phyloP scores from a whole-genome alignment of 2,888 invertebrate species.

The Synanthedon formicaeformis region DNA sequence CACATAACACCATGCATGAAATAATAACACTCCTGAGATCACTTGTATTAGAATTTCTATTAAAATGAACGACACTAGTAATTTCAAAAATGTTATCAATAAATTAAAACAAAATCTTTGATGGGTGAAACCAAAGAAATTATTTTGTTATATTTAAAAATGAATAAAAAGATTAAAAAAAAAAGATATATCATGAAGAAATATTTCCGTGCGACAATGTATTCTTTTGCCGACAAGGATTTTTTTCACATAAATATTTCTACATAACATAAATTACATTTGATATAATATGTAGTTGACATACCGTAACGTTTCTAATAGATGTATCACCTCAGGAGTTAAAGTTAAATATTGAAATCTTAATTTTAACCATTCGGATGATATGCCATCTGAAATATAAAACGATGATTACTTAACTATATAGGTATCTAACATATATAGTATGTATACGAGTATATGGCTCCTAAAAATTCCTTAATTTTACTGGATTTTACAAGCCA shows the following conservation, averaged over 20 bases:
- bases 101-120: too few relatives aligned
- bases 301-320: constrained; percentile 76
- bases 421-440: not conserved
- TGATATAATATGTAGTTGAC: constrained; percentile 23
- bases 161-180: not conserved
- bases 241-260: constrained; percentile 42
- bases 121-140: too few relatives aligned
- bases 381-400: constrained; percentile 74
- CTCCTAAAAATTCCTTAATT: too few relatives aligned
- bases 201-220: constrained; percentile 25
- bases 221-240: not conserved
- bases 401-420: constrained; percentile 5
- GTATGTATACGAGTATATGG: not conserved
- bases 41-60: too few relatives aligned
- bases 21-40: constrained; percentile 2
- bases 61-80: too few relatives aligned
- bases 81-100: too few relatives aligned
- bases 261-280: constrained; percentile 41
- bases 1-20: constrained; percentile 67
- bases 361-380: constrained; percentile 81
- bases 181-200: constrained; percentile 45
- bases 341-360: constrained; percentile 82
- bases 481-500: too few relatives aligned
- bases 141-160: too few relatives aligned
- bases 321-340: constrained; percentile 75